Percentiles rank a stretch among this genome's conserved stretches.
Conservation (phyloP, 2,888 invertebrate genomes). For the Phalera bucephala region DNA sequence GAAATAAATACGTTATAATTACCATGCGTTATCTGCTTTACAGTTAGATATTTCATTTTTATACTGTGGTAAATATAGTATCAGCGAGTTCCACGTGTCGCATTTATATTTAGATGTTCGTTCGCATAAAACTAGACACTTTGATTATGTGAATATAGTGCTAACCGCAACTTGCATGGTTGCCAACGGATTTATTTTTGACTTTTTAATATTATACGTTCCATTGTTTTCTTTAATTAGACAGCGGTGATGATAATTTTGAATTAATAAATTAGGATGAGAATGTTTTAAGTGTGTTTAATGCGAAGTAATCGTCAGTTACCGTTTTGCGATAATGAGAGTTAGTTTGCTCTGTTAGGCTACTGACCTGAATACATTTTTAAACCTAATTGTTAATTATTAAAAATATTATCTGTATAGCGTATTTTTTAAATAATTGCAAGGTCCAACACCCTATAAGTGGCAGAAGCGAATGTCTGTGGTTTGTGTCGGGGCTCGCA, state of each 20-base stretch:
- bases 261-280: neutral
- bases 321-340: neutral
- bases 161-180: slow-evolving; percentile 20
- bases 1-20: slow-evolving; percentile 26
- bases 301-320: neutral
- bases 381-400: too few species aligned
- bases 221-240: slow-evolving; percentile 27
- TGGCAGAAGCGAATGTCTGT: slow-evolving; percentile 66
- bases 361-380: neutral
- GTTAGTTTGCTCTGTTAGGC: neutral
- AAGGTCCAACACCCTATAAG: slow-evolving; percentile 54
- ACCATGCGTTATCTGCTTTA: slow-evolving; percentile 19
- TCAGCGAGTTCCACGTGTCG: slow-evolving; percentile 16
- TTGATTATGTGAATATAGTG: slow-evolving; percentile 24
- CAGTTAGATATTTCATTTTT: slow-evolving; percentile 17
- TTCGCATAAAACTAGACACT: slow-evolving; percentile 20
- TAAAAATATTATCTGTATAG: too few species aligned
- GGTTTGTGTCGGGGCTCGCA: slow-evolving; percentile 74
- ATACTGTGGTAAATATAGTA: slow-evolving; percentile 15
- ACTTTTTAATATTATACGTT: slow-evolving; percentile 24
- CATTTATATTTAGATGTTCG: slow-evolving; percentile 16
- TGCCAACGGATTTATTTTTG: slow-evolving; percentile 28
- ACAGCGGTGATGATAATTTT: slow-evolving; percentile 10
- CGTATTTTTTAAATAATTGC: neutral
- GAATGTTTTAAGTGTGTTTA: neutral